These are phyloP conservation scores for Athene cunicularia DNA, from an alignment of 2,113 vertebrate genomes.

Conservation along the genomic window DNA sequence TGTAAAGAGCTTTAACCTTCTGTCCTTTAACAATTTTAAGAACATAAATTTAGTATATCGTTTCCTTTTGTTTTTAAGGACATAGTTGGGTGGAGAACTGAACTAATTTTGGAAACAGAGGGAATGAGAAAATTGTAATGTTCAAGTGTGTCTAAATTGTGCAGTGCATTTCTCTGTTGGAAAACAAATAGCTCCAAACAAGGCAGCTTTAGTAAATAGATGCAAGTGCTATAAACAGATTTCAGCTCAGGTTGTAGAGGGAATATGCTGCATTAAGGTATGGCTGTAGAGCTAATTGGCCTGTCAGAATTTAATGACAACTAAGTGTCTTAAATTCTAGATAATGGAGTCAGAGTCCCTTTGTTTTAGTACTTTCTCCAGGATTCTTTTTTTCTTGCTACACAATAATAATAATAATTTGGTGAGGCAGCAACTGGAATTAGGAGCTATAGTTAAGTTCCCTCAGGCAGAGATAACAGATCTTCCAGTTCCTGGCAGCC, in stretches of 20 bases:
- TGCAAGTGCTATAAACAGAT: not conserved
- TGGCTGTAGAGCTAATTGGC: not conserved
- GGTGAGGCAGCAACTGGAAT: not conserved
- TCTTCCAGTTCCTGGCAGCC: not conserved
- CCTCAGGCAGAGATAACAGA: not conserved
- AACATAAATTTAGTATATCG: not conserved
- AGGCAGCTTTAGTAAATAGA: not conserved
- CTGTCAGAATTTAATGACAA: not conserved
- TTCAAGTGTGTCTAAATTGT: not conserved
- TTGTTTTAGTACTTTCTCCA: not conserved
- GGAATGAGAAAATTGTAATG: not conserved
- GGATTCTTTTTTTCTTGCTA: not conserved
- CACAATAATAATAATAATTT: not conserved
- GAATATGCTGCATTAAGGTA: not conserved
- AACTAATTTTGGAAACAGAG: not conserved
- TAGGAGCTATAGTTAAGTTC: not conserved
- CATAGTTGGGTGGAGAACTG: not conserved
- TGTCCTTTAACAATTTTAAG: not conserved
- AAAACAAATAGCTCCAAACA: not conserved
- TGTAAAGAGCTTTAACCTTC: not conserved
- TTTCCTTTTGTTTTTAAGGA: not conserved
- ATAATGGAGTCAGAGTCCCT: not conserved
- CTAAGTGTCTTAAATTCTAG: not conserved
- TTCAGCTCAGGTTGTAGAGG: not conserved
- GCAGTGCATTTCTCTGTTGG: not conserved